Percentiles rank a stretch among this genome's conserved stretches.
Conservation (phyloP, 2,888 invertebrate species). For the Idaea dimidiata region DNA sequence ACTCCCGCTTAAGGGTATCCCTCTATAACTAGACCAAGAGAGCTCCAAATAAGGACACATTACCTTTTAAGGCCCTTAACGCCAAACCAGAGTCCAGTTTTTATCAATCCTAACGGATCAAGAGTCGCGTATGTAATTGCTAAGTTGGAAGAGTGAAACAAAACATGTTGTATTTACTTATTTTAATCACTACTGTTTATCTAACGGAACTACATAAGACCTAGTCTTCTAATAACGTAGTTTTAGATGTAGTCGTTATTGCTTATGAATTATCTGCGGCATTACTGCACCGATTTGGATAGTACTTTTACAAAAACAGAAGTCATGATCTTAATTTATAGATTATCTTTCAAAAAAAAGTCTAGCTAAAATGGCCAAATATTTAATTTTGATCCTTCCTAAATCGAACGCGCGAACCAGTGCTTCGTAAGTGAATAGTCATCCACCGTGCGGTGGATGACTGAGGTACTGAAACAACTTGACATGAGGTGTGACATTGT, state of each 20-base stretch:
- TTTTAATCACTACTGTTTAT: conserved; percentile 15
- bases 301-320: background rate
- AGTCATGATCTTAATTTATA: too few relatives aligned
- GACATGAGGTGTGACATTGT: too few relatives aligned
- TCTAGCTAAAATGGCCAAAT: too few relatives aligned
- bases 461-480: too few relatives aligned
- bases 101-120: background rate
- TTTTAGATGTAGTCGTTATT: too few relatives aligned
- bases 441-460: too few relatives aligned
- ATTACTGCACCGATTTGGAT: background rate
- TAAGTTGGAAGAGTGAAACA: conserved; percentile 13
- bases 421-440: too few relatives aligned
- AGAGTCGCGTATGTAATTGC: conserved; percentile 21
- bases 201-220: conserved; percentile 13
- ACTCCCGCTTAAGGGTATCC: background rate
- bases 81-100: background rate
- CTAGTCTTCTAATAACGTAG: too few relatives aligned
- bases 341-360: too few relatives aligned
- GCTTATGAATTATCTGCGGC: too few relatives aligned
- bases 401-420: too few relatives aligned
- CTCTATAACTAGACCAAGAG: background rate
- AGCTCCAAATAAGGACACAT: background rate
- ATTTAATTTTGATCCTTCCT: too few relatives aligned
- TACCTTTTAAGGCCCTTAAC: background rate
- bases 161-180: conserved; percentile 14